A percentile compares a stretch with the other conserved stretches of the same genome.
Evolutionary conservation across 2,797 vertebrate genomes (phyloP).

Genomic region (Amniataba percoides): DNA sequence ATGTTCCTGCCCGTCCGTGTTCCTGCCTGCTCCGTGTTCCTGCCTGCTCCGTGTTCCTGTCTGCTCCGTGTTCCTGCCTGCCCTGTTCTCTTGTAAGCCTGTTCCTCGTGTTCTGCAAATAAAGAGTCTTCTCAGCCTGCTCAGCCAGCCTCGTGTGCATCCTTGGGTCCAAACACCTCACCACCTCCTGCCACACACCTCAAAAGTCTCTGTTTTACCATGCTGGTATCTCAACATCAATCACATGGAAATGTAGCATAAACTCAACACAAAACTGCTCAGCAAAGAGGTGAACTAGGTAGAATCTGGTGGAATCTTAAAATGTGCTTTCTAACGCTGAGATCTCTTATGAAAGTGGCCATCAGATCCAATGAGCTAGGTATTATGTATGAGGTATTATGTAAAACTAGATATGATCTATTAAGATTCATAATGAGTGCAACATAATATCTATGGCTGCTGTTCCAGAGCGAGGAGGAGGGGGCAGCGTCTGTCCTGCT

Average conservation of each 20-base stretch:
- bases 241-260: background rate
- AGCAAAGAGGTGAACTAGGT: background rate
- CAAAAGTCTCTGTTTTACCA: conserved; percentile 10
- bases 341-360: background rate
- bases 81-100: too few relatives aligned
- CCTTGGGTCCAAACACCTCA: too few relatives aligned
- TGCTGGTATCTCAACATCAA: conserved; percentile 16
- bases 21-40: too few relatives aligned
- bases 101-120: too few relatives aligned
- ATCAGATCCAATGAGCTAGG: conserved; percentile 7
- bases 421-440: conserved; percentile 18
- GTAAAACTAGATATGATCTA: conserved; percentile 5
- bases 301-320: background rate
- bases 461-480: conserved; percentile 28
- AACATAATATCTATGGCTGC: background rate
- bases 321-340: background rate
- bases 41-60: too few relatives aligned
- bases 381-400: conserved; percentile 9
- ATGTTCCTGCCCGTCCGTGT: too few relatives aligned
- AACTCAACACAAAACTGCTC: background rate
- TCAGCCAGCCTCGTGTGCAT: too few relatives aligned
- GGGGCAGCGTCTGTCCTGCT: conserved; percentile 12
- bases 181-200: too few relatives aligned
- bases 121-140: too few relatives aligned
- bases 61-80: too few relatives aligned